Base-by-base conservation (phyloP, 2,797 vertebrate genomes). In the Sebastes hubbsi region DNA sequence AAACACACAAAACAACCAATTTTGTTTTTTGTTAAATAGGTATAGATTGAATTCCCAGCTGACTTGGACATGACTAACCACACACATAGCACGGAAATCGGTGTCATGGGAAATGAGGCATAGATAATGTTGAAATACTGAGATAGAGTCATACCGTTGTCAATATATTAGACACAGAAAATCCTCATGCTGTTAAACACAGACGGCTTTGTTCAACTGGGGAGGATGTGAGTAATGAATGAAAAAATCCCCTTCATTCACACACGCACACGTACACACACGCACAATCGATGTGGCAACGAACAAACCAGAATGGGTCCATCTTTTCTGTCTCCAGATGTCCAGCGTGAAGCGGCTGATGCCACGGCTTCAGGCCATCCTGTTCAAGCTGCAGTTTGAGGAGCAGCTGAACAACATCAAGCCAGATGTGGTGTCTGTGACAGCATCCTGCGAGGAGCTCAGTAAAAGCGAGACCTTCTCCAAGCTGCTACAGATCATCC, bases 401-500 rank as follows among this genome's bases (percentile, higher is more conserved):
- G 97, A 98, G 84, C 97, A 97, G 83, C 92, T 98, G 60, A 97
- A 96, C 90, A 98, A 97, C 84, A 94, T 98, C 72, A 98, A 98
- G 92, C 97, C 97, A 1, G 97, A 98, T 78, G 96, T 98, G 8
- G 97, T 98, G 78, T 95, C 97, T 0, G 97, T 98, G 75, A 97
- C 97, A 1, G 97, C 97, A 0, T 97, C 97, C 1, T 98, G 97
- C 3, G 97, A 98, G 87, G 97, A 98, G 84, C 78, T 98, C 55
- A 94, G 80, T 2, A 95, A 97, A 86, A 98, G 97, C 25, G 22
- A 96, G 75, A 93, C 32, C 84, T 98, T 98, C 85, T 32, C 96
- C 65, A 93, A 83, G 81, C 90, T 98, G 30, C 92, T 98, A 52
- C 82, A 98, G 93, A 90, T 98, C 56, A 97, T 94, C 55, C 95